Conservation (phyloP, 92 coral and sea anemone genomes). For the Diadumene lineata region DNA sequence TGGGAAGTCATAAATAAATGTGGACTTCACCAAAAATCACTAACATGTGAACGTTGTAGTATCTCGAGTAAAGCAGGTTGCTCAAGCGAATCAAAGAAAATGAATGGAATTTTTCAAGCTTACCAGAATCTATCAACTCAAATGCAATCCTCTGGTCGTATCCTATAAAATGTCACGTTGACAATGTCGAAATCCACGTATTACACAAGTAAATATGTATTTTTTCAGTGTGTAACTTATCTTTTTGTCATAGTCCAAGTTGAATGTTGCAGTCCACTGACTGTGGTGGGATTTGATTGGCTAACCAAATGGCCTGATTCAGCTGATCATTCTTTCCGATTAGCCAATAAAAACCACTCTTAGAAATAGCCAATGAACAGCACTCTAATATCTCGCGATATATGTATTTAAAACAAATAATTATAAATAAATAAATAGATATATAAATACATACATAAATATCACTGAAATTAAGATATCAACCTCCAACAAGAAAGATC, state of each 20-base stretch:
- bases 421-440: background rate
- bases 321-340: background rate
- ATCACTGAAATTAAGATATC: no score
- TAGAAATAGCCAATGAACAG: background rate
- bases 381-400: background rate
- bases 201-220: no score
- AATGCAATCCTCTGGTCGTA: background rate
- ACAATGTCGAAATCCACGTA: background rate
- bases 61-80: no score
- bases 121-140: background rate
- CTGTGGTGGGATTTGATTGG: background rate
- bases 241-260: background rate
- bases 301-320: background rate
- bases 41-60: no score
- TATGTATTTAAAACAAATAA: slow-evolving; percentile 22
- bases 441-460: no score
- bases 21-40: no score
- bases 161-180: background rate
- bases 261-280: background rate
- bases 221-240: no score
- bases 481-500: no score
- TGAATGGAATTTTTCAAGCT: no score
- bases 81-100: no score
- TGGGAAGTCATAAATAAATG: no score
- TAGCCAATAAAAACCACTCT: background rate